phyloP scores from a whole-genome alignment of 2,797 vertebrate species.

The Peromyscus attwateri region DNA sequence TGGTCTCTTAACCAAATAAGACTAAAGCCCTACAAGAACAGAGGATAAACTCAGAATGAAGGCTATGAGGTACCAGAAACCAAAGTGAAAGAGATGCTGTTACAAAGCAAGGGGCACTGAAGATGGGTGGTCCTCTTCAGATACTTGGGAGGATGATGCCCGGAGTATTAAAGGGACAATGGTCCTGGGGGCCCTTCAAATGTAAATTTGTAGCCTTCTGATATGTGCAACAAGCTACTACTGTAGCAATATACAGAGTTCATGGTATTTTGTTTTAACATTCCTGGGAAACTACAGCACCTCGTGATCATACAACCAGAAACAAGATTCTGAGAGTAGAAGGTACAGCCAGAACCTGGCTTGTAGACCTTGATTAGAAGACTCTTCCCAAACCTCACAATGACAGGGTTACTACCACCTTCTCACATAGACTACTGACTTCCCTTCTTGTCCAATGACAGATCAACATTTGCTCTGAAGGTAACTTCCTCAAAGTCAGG shows the following conservation, averaged over 20 bases:
- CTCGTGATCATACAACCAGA: not conserved
- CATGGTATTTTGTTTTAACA: not conserved
- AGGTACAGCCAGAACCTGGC: not conserved
- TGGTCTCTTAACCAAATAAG: not conserved
- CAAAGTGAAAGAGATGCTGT: not conserved
- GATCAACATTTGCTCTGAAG: not conserved
- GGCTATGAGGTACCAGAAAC: no score
- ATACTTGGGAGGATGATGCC: not conserved
- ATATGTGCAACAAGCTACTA: not conserved
- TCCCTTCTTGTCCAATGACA: not conserved
- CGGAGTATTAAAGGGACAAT: not conserved
- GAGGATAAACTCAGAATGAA: not conserved
- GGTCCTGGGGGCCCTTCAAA: not conserved
- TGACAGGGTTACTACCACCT: no score
- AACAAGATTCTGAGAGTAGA: not conserved
- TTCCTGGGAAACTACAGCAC: not conserved
- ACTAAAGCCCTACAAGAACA: not conserved
- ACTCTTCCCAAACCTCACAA: not conserved
- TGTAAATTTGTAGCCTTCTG: not conserved
- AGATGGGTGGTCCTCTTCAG: rapidly evolving
- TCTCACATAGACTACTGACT: not conserved
- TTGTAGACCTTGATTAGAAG: not conserved
- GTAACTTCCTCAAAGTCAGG: not conserved
- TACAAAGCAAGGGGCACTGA: not conserved
- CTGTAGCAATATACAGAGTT: not conserved